These are phyloP conservation scores for Callithrix jacchus DNA, from an alignment of 2,113 vertebrate species.

Conservation along the genomic window DNA sequence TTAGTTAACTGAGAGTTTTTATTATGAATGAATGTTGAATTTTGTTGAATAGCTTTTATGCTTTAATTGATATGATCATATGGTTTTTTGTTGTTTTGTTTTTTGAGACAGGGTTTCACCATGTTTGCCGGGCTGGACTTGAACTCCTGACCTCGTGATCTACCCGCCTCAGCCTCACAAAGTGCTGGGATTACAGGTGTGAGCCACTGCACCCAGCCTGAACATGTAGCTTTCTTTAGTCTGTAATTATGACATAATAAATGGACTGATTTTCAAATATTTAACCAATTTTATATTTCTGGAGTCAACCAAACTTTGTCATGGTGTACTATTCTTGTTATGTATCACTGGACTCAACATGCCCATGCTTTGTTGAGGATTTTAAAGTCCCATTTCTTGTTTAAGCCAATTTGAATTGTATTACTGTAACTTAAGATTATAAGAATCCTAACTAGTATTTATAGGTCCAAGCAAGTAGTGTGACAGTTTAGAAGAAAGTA, in stretches of 20 bases:
- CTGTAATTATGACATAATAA: neutral
- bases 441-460: neutral
- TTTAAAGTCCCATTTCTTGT: neutral
- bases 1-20: neutral
- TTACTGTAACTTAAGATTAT: neutral
- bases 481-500: neutral
- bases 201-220: neutral
- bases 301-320: neutral
- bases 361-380: neutral
- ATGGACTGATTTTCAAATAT: slow-evolving; percentile 37
- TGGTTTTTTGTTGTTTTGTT: neutral
- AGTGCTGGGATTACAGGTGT: too few relatives aligned
- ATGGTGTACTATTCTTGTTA: neutral
- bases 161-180: too few relatives aligned
- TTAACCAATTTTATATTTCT: neutral
- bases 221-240: neutral
- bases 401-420: neutral
- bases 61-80: neutral
- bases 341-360: neutral
- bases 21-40: neutral
- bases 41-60: slow-evolving; percentile 3
- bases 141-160: too few relatives aligned
- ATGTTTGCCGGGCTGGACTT: too few relatives aligned
- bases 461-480: neutral
- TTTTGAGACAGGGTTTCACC: too few relatives aligned